These are phyloP conservation scores for Zaprionus ghesquierei DNA, from an alignment of 1,140 invertebrate species.

Conservation along the genomic window DNA sequence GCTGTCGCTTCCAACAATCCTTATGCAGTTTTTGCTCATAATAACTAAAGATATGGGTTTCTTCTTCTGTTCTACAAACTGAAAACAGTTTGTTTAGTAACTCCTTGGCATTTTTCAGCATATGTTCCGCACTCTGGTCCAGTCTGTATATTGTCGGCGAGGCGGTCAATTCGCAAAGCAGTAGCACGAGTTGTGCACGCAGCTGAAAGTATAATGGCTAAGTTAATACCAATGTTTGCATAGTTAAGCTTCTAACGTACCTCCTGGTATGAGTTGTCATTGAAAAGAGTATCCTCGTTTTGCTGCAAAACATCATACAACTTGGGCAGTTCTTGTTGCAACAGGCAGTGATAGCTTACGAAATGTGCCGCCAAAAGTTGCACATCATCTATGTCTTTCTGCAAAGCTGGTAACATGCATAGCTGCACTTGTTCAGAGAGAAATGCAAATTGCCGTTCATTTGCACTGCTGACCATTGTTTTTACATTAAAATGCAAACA, in stretches of 20 bases:
- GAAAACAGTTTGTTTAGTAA: conserved; percentile 28
- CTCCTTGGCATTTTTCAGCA: conserved; percentile 40
- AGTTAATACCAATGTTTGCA: neutral
- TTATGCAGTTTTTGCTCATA: conserved; percentile 54
- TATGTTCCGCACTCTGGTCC: neutral
- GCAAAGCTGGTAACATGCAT: conserved; percentile 58
- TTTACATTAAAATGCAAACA: neutral
- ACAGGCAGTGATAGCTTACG: conserved; percentile 38
- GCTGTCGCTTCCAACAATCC: conserved; percentile 56
- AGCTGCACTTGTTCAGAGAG: conserved; percentile 52
- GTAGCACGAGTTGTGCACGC: conserved; percentile 39
- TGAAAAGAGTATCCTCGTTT: conserved; percentile 4
- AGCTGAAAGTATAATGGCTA: conserved; percentile 27
- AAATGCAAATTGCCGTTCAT: conserved; percentile 12
- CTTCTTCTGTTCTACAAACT: conserved; percentile 2
- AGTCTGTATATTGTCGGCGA: conserved; percentile 42
- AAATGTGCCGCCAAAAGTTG: conserved; percentile 44
- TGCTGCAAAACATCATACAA: conserved; percentile 55
- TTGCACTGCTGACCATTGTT: conserved; percentile 30
- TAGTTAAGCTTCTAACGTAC: neutral
- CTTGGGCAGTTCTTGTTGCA: conserved; percentile 46
- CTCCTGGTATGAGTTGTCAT: conserved; percentile 21
- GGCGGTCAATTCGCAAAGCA: conserved; percentile 61
- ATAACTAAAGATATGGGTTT: conserved; percentile 41
- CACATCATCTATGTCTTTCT: conserved; percentile 46